Percentiles rank a stretch among this genome's conserved stretches.
Evolutionary conservation across 2,113 vertebrate species (phyloP).

Genomic region (Sinocyclocheilus rhinocerous): DNA sequence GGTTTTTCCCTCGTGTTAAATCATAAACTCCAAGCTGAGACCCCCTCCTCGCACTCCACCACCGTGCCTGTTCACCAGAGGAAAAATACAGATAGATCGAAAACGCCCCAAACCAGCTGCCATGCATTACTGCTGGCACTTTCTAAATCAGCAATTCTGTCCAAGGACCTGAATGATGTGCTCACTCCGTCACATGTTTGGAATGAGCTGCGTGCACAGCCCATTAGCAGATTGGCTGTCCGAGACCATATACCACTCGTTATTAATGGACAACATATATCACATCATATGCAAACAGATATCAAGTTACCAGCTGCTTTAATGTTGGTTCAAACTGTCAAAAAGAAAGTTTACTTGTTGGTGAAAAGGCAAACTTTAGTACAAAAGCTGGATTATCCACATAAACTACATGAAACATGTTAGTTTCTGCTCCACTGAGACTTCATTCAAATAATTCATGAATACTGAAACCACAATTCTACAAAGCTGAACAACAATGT

Average conservation of each 20-base stretch:
- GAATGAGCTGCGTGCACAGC: background rate
- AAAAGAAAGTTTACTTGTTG: conserved; percentile 2
- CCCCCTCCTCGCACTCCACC: background rate
- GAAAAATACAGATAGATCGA: conserved; percentile 28
- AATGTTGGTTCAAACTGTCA: background rate
- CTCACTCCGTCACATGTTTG: conserved; percentile 41
- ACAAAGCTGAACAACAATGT: background rate
- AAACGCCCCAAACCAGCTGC: conserved; percentile 48
- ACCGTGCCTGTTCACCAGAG: conserved; percentile 1
- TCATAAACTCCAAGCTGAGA: conserved; percentile 31
- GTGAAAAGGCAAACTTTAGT: background rate
- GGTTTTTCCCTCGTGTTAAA: conserved; percentile 47
- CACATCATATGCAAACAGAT: background rate
- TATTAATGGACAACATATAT: conserved; percentile 13
- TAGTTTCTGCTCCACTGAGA: background rate
- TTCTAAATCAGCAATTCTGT: conserved; percentile 46
- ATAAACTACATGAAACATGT: background rate
- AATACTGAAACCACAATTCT: conserved; percentile 7
- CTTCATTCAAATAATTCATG: conserved; percentile 10
- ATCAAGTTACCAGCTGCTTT: conserved; percentile 4
- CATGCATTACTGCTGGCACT: conserved; percentile 37
- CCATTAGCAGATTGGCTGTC: conserved; percentile 19
- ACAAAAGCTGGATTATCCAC: conserved; percentile 19
- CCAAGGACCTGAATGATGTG: conserved; percentile 50
- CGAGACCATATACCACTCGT: background rate